A percentile compares a stretch with the other conserved stretches of the same genome.
Evolutionary conservation across 35 echinoderm and acorn worm genomes (phyloP).

Genomic region (Apostichopus parvimensis): DNA sequence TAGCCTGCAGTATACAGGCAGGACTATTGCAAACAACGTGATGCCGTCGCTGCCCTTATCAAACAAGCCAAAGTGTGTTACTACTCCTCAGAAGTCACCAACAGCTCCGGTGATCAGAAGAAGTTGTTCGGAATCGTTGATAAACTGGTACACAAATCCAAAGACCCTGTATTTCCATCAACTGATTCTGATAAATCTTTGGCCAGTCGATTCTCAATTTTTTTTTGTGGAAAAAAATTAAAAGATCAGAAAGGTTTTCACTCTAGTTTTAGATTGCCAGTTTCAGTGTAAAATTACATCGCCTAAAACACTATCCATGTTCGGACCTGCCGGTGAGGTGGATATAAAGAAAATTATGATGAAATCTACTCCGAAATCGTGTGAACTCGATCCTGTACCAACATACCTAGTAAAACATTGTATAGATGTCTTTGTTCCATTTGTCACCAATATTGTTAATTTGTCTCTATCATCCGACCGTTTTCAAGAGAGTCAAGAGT

Average conservation of each 20-base stretch:
- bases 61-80: background rate
- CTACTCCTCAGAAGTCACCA: background rate
- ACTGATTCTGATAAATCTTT: background rate
- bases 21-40: conserved; percentile 39
- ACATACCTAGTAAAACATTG: conserved; percentile 52
- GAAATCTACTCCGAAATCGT: conserved; percentile 49
- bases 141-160: background rate
- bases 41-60: too few relatives aligned
- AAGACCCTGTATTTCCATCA: background rate
- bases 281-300: background rate
- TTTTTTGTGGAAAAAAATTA: background rate
- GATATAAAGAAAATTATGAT: conserved; percentile 44
- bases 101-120: conserved; percentile 36
- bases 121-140: conserved; percentile 42
- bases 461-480: conserved; percentile 32
- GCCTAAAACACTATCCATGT: background rate
- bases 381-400: conserved; percentile 43
- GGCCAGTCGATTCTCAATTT: background rate
- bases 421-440: conserved; percentile 57
- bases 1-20: conserved; percentile 30
- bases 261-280: background rate
- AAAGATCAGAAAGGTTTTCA: background rate
- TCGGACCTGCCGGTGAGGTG: background rate
- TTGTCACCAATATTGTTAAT: conserved; percentile 56
- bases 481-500: conserved; percentile 1